A percentile compares a stretch with the other conserved stretches of the same genome.
Evolutionary conservation across 2,797 vertebrate genomes (phyloP).

Genomic region (Sphenopsis melanotis): DNA sequence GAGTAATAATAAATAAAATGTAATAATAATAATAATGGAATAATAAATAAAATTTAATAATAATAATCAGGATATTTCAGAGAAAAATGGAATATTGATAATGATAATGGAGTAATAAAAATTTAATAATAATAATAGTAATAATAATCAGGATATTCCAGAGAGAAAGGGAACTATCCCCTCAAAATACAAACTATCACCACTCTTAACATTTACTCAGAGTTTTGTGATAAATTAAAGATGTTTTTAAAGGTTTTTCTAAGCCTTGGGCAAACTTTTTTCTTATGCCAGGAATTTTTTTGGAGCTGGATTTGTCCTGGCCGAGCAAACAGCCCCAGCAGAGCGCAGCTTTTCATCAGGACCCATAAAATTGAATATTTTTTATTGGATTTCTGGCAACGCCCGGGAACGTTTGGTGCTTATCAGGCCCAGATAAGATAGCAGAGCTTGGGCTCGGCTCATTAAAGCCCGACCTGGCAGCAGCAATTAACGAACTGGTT

Average conservation of each 20-base stretch:
- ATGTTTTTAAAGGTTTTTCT: neutral
- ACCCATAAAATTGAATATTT: neutral
- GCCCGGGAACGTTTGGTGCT: neutral
- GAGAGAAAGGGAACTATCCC: neutral
- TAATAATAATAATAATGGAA: no score
- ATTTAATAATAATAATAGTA: neutral
- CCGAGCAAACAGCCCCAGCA: neutral
- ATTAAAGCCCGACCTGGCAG: neutral
- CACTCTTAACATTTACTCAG: accelerated
- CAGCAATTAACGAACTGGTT: accelerated
- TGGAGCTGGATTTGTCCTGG: neutral
- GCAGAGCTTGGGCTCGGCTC: neutral
- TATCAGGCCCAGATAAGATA: neutral
- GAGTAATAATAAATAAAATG: neutral
- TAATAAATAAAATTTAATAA: no score
- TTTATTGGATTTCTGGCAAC: neutral
- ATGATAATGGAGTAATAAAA: no score
- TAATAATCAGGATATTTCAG: no score
- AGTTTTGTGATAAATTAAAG: no score
- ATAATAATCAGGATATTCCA: neutral
- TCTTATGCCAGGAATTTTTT: neutral
- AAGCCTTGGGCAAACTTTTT: no score
- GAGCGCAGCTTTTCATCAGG: neutral
- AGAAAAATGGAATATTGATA: no score
- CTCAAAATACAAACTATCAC: neutral